phyloP scores from a whole-genome alignment of 1,140 invertebrate genomes.

The Chymomyza costata region DNA sequence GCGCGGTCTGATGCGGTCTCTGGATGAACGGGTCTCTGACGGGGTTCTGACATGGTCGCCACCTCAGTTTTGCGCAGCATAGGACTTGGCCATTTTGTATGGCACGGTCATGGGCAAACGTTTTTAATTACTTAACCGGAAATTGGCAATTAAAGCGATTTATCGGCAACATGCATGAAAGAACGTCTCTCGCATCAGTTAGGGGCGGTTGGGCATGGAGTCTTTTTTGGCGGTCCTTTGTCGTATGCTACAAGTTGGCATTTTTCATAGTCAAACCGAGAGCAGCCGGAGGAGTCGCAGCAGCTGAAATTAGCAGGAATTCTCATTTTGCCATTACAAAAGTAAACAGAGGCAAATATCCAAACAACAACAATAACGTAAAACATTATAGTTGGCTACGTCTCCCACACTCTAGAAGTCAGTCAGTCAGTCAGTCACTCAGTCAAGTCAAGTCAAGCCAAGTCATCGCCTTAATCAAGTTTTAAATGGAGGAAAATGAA shows the following conservation, averaged over 20 bases:
- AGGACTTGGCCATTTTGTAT: no score
- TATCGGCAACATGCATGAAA: slow-evolving; percentile 54
- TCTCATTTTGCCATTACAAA: slow-evolving; percentile 27
- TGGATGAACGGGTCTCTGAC: neutral
- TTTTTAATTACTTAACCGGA: slow-evolving; percentile 72
- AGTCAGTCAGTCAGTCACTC: slow-evolving; percentile 5
- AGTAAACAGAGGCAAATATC: slow-evolving; percentile 4
- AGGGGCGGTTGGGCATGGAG: no score
- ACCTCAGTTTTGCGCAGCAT: no score
- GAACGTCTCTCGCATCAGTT: neutral
- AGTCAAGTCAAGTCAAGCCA: neutral
- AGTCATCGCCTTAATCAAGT: slow-evolving; percentile 60
- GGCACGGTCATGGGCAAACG: slow-evolving; percentile 25
- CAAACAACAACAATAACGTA: slow-evolving; percentile 12
- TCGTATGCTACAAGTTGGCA: no score
- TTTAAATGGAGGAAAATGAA: slow-evolving; percentile 46
- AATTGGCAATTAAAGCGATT: slow-evolving; percentile 73
- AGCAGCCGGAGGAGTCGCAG: no score
- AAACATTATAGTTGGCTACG: slow-evolving; percentile 3
- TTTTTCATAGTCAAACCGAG: no score
- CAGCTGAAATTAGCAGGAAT: slow-evolving; percentile 8
- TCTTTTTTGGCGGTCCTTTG: no score
- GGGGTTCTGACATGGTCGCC: neutral
- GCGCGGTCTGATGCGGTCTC: neutral
- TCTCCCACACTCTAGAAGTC: slow-evolving; percentile 7